Base-by-base conservation (phyloP, 2,888 invertebrate species). In the Philhelius pedissequus region DNA sequence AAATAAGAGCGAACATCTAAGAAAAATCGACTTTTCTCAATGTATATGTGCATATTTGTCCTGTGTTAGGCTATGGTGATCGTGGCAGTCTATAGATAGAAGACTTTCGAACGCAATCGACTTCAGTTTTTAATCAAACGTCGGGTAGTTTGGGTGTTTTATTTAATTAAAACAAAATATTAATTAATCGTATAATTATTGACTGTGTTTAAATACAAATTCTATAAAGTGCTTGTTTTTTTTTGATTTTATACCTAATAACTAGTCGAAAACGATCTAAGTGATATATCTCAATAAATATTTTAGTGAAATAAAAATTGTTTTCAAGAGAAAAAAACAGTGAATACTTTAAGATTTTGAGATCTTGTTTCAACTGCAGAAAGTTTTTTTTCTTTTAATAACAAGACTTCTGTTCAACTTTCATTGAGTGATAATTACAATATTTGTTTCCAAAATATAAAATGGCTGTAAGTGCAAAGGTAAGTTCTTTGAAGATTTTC, bases 61-160 rank as follows among this genome's bases (percentile, higher is more conserved):
- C 7, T 52, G 43, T 50, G 27, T 22, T 50, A 18, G 13, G 8
- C 52, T 56, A 60, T 66, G 50, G 52, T 54, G 84, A 84, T 80
- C 84, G 75, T 66, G 50, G 68, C 69, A 45, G 48, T 60, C 75
- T 84, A 84, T 84, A 84, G 84, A 84, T 84, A 84, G 84, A 84
- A 45, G 70, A 76, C 71, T 60, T 66, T 76, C 54, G 38, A 40
- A 40, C 52, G 66, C 68, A 56, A 71, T 68, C 60, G 58, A 73
- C 52, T 84, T 84, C 84, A 84, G 84, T 84, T 80, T 60, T 80
- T 71, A 79, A 50, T 50, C 50, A 80, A 80, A 52, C 84, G 71
- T 75, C 70, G 76, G 70, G 62, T 54, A 62, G 75, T 80, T 62
- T 60, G 58, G 79, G 58, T 69, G 74, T 70, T 64, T 62, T 73